Base-by-base conservation (phyloP, 2,888 invertebrate species). In the Atrina japonica region DNA sequence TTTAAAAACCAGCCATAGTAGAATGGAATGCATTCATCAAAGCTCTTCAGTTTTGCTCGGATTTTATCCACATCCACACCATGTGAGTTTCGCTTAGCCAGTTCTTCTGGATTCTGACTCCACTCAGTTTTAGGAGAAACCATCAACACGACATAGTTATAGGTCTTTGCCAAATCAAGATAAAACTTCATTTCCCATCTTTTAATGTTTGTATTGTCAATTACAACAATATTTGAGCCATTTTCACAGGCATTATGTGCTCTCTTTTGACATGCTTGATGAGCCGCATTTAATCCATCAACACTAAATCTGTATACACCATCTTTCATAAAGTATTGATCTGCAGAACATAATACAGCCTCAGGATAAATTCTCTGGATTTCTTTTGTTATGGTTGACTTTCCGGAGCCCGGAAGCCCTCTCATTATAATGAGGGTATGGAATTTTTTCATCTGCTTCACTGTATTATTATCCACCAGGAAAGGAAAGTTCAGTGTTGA, bases 321-420 rank as follows among this genome's bases (percentile, higher is more conserved):
- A 58, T 84, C 79, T 16, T 76, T 79, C 16, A 76, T 70, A 68
- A 88, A 90, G 73, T 78, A 90, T 56, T 87, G 71, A 76, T 91
- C 91, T 27, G 90, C 89, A 0, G 90, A 90, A 73, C 90, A 91
- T 7, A 88, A 80, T 6, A 83, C 80, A 21, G 82, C 71, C 23
- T 71, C 59, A 14, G 73, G 70, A 71, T 88, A 90, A 0, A 77
- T 53, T 9, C 74, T 61, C 65, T 75, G 70, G 5, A 91, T 81
- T 23, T 71, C 47, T 18, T 81, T 77, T 0, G 85, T 88, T 23
- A 90, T 53, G 1, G 86, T 88, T 2, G 89, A 88, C 76, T 91
- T 91, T 3, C 91, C 91, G 30, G 89, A 88, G 2, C 91, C 91
- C n/a, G 90, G 86, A 7, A 90, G 73, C 6, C 91, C 91, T 63